Evolutionary conservation across 53 echinoderm and acorn worm species (phyloP).

Genomic region (Temnopleurus reevesii): DNA sequence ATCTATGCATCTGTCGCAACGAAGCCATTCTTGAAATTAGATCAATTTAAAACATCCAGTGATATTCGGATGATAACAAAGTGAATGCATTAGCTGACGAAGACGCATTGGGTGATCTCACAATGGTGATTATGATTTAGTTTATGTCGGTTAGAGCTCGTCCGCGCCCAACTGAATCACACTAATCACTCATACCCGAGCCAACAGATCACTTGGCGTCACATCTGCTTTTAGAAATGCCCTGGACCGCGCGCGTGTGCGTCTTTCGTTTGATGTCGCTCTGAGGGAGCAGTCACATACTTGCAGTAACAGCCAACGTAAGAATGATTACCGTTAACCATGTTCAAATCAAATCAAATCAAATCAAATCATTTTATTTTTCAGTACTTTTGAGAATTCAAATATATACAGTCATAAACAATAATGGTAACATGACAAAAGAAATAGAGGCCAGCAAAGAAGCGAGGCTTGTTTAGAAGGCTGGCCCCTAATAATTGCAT

Average conservation of each 20-base stretch:
- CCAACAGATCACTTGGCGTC: not conserved
- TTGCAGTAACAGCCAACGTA: not conserved
- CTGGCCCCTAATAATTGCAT: too few relatives aligned
- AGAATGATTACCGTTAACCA: too few relatives aligned
- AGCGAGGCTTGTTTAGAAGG: too few relatives aligned
- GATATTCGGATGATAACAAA: not conserved
- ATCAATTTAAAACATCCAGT: not conserved
- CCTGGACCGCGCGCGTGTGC: not conserved
- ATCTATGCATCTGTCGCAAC: not conserved
- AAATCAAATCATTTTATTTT: too few relatives aligned
- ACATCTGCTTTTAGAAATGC: not conserved
- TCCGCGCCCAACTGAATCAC: slow-evolving; percentile 35
- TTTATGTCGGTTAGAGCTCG: not conserved
- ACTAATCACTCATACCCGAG: slow-evolving; percentile 9
- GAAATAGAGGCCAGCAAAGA: too few relatives aligned
- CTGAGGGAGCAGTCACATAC: not conserved
- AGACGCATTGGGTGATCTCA: not conserved
- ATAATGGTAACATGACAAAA: too few relatives aligned
- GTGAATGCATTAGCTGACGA: not conserved
- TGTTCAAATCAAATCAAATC: too few relatives aligned
- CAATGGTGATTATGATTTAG: not conserved
- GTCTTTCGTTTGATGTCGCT: not conserved
- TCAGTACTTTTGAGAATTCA: too few relatives aligned
- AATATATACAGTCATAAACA: too few relatives aligned
- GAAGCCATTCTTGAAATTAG: not conserved